A percentile compares a stretch with the other conserved stretches of the same genome.
Evolutionary conservation across 1,140 invertebrate species (phyloP).

Genomic region (Cryptotermes secundus): DNA sequence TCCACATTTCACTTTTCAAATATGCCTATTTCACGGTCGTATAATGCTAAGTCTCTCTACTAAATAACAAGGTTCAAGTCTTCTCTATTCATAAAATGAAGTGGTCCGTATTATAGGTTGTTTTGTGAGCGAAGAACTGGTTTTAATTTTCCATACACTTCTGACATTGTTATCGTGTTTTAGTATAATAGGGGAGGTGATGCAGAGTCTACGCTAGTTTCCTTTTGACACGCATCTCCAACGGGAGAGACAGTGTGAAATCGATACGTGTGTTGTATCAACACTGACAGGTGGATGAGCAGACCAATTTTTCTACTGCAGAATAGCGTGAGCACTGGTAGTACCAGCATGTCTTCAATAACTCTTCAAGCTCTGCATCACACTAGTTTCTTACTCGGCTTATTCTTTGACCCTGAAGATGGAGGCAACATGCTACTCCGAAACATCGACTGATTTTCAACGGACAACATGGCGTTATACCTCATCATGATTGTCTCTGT

Average conservation of each 20-base stretch:
- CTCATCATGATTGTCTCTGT: too few species aligned
- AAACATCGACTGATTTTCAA: too few species aligned
- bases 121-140: constrained; percentile 12
- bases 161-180: constrained; percentile 17
- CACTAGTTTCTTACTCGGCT: too few species aligned
- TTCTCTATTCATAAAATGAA: neutral
- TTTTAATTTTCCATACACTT: constrained; percentile 20
- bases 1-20: neutral
- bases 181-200: constrained; percentile 1
- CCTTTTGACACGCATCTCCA: constrained; percentile 3
- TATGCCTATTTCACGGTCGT: neutral
- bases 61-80: neutral
- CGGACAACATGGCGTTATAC: too few species aligned
- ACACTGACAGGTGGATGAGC: neutral
- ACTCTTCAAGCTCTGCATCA: too few species aligned
- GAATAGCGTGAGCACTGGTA: neutral
- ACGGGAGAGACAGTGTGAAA: constrained; percentile 10
- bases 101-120: constrained; percentile 7
- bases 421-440: too few species aligned
- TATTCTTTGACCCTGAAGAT: too few species aligned
- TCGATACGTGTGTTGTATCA: constrained; percentile 11
- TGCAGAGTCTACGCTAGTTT: constrained; percentile 5
- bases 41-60: neutral
- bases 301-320: neutral
- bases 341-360: too few species aligned